Conservation (phyloP, 2,113 vertebrate species). For the Sturnira hondurensis region DNA sequence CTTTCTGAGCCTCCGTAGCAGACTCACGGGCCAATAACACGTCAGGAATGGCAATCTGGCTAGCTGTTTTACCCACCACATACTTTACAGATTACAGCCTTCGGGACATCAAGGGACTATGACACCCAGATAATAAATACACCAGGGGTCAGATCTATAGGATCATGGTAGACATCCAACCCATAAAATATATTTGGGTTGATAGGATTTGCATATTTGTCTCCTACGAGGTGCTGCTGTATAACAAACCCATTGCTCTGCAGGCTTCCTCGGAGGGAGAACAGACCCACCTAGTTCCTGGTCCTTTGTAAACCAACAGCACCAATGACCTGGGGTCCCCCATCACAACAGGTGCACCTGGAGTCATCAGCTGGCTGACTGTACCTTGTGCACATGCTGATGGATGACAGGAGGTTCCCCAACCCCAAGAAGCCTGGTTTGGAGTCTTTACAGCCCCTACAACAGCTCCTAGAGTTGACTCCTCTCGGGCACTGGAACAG, state of each 20-base stretch:
- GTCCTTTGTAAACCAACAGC: neutral
- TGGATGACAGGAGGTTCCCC: neutral
- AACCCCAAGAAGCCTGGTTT: neutral
- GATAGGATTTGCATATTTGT: neutral
- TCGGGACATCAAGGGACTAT: neutral
- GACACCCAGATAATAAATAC: constrained; percentile 33
- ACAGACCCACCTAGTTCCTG: neutral
- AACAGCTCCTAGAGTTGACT: neutral
- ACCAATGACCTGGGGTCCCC: neutral
- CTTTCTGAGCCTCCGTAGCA: constrained; percentile 34
- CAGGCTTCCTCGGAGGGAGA: neutral
- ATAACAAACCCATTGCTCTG: neutral
- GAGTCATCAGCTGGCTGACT: neutral
- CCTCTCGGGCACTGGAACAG: neutral
- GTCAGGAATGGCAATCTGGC: constrained; percentile 16
- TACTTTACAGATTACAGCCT: constrained; percentile 25
- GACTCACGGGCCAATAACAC: constrained; percentile 17
- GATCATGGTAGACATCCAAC: neutral
- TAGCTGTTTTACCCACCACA: constrained; percentile 18
- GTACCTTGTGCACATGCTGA: neutral
- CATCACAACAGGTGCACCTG: neutral
- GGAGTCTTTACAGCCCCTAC: neutral
- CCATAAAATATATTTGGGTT: neutral
- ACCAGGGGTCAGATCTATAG: neutral
- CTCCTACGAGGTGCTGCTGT: neutral